Conservation (phyloP, 2,113 vertebrate species). For the Merops nubicus region DNA sequence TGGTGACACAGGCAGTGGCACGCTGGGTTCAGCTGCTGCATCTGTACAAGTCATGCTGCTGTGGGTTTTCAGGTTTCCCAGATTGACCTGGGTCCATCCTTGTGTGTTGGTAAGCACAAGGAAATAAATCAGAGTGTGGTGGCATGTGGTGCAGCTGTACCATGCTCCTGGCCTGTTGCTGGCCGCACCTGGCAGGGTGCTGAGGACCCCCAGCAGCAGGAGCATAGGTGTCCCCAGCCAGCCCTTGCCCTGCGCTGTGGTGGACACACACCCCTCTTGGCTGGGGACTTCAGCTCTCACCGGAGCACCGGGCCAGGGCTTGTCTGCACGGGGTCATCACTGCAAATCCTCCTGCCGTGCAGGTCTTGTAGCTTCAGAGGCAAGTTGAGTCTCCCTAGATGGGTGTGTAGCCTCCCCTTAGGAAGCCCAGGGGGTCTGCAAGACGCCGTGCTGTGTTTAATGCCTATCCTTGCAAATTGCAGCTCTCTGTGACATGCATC, state of each 20-base stretch:
- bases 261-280: fast-evolving
- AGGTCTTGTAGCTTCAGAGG: background rate
- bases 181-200: background rate
- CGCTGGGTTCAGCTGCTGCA: background rate
- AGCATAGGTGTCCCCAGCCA: background rate
- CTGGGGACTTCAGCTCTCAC: background rate
- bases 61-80: fast-evolving
- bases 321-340: background rate
- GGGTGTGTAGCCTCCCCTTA: background rate
- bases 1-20: background rate
- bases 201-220: background rate
- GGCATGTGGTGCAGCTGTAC: background rate
- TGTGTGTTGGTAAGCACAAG: background rate
- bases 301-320: background rate
- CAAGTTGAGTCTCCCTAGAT: background rate
- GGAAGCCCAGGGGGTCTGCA: background rate
- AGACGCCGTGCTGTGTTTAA: background rate
- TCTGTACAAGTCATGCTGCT: background rate
- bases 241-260: background rate
- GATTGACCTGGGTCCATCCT: fast-evolving
- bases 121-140: fast-evolving
- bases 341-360: background rate
- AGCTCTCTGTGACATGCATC: conserved; percentile 99
- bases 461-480: conserved; percentile 56
- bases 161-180: background rate